Conservation (phyloP, 2,797 vertebrate genomes). For the Hafferia zeledoni region DNA sequence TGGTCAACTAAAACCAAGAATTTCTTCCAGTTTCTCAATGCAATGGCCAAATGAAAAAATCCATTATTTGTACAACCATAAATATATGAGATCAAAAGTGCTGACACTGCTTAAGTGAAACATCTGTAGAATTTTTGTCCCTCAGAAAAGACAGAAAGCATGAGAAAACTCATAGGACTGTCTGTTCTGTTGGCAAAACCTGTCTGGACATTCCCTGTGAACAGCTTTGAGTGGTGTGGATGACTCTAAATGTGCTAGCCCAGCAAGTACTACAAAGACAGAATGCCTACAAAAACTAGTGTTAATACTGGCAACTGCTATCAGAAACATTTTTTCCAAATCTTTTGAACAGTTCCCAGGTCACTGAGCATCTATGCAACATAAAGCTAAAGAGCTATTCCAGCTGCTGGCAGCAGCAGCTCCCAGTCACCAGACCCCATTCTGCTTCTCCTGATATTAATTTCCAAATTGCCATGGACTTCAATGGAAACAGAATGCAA, state of each 20-base stretch:
- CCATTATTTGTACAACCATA: neutral
- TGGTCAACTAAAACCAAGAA: neutral
- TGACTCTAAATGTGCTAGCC: neutral
- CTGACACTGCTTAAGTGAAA: conserved; percentile 8
- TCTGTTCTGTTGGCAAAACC: neutral
- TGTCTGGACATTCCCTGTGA: neutral
- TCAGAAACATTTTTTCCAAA: neutral
- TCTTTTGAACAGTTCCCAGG: neutral
- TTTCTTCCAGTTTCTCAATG: neutral
- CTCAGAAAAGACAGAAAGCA: neutral
- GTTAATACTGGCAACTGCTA: neutral
- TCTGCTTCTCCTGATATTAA: neutral
- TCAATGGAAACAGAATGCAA: conserved; percentile 4
- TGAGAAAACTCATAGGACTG: neutral
- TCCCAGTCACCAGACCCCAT: neutral
- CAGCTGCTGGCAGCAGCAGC: neutral
- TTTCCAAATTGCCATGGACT: neutral
- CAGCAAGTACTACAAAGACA: neutral
- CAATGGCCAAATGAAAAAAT: neutral
- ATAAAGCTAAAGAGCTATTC: neutral
- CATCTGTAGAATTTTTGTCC: neutral
- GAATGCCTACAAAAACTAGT: neutral
- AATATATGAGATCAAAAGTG: neutral
- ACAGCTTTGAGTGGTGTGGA: neutral
- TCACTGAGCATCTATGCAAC: neutral